phyloP scores from a whole-genome alignment of 2,888 invertebrate species.

The Hirtodrosophila trivittata region DNA sequence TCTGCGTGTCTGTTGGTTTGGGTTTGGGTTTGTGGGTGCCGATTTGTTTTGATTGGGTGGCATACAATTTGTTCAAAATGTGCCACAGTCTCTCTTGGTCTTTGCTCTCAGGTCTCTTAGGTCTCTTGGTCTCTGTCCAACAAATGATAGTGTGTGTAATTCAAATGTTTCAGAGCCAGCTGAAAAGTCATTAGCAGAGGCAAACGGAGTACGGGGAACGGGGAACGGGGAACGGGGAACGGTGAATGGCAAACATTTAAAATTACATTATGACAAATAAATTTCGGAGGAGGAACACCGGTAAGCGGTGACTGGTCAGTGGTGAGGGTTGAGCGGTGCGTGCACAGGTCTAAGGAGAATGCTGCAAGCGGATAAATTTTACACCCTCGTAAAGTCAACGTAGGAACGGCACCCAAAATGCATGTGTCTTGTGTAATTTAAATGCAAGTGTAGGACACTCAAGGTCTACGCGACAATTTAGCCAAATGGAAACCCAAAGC shows the following conservation, averaged over 20 bases:
- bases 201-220: too few species aligned
- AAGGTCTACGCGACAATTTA: conserved; percentile 75
- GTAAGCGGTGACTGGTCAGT: background rate
- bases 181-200: conserved; percentile 43
- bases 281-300: conserved; percentile 17
- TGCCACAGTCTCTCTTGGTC: background rate
- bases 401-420: conserved; percentile 6
- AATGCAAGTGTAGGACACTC: conserved; percentile 58
- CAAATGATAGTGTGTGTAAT: conserved; percentile 46
- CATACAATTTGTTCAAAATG: conserved; percentile 64
- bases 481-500: conserved; percentile 45
- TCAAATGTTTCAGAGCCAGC: conserved; percentile 28
- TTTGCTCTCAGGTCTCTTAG: background rate
- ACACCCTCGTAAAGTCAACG: conserved; percentile 57
- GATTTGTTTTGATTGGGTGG: conserved; percentile 58
- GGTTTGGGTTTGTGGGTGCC: conserved; percentile 50
- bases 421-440: conserved; percentile 52
- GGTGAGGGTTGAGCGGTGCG: background rate
- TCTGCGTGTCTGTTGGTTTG: conserved; percentile 31
- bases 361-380: conserved; percentile 17
- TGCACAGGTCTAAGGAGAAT: background rate
- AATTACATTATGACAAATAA: conserved; percentile 64
- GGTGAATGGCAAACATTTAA: conserved; percentile 54
- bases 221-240: conserved; percentile 21
- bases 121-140: conserved; percentile 8